Evolutionary conservation across 2,797 vertebrate genomes (phyloP).

Genomic region (Acrossocheilus wenchowensis): DNA sequence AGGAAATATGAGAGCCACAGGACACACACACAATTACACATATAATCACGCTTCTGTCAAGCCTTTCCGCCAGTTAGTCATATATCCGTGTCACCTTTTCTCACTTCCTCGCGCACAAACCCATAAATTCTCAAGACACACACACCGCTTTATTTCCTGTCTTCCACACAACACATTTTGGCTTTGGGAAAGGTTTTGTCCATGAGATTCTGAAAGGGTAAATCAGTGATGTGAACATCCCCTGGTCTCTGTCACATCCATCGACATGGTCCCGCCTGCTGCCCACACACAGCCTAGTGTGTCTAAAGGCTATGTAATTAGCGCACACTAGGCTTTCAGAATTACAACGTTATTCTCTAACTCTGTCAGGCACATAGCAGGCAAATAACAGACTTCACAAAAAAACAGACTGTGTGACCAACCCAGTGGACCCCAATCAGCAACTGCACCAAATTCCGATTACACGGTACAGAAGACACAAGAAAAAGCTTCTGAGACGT

Average conservation of each 20-base stretch:
- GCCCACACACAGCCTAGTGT: slow-evolving; percentile 30
- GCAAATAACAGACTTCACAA: slow-evolving; percentile 55
- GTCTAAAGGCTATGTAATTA: slow-evolving; percentile 58
- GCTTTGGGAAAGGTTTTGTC: not conserved
- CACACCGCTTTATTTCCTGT: slow-evolving; percentile 23
- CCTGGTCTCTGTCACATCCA: slow-evolving; percentile 25
- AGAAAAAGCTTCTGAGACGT: slow-evolving; percentile 32
- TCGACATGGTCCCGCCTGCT: slow-evolving; percentile 25
- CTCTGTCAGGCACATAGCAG: slow-evolving; percentile 59
- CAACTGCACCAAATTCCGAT: slow-evolving; percentile 31
- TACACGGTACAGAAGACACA: slow-evolving; percentile 39
- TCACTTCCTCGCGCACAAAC: slow-evolving; percentile 46
- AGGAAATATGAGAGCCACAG: slow-evolving; percentile 44
- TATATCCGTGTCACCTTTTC: slow-evolving; percentile 42
- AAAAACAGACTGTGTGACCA: slow-evolving; percentile 37
- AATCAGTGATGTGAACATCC: slow-evolving; percentile 19
- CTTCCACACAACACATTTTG: slow-evolving; percentile 12
- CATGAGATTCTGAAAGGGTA: not conserved
- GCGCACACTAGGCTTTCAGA: slow-evolving; percentile 62
- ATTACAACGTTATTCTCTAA: slow-evolving; percentile 67
- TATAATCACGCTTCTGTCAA: slow-evolving; percentile 14
- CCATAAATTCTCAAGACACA: slow-evolving; percentile 30
- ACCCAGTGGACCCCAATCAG: not conserved
- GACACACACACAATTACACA: slow-evolving; percentile 25
- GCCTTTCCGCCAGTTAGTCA: not conserved